Evolutionary conservation across 2,113 vertebrate genomes (phyloP), one percentile per base, ranked within the genome.

Genomic region (Cygnus atratus): DNA sequence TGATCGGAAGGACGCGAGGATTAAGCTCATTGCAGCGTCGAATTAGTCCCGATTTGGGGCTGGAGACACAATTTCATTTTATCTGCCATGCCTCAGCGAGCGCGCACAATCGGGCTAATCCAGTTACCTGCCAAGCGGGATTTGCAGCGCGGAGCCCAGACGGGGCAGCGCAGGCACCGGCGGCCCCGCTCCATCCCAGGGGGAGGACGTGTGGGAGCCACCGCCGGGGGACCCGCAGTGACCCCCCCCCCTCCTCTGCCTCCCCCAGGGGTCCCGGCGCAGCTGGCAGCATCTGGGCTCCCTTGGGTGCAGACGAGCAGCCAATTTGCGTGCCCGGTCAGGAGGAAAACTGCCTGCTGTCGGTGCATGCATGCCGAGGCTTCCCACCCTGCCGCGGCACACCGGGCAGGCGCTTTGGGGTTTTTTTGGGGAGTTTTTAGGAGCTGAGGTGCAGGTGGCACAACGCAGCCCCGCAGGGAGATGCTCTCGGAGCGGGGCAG

Each of bases 21-120:
- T 95, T 94, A 92, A 95, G 59, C 80, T 92, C 92, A 66, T 90
- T 81, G 87, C 79, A 93, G 59, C 10, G 4, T 31, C 33, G 71
- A 88, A 94, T 90, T 95, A 95, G 84, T 70, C 75, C 83, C 9
- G 92, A 75, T 85, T 95, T 92, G 87, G 52, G 83, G 92, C 92
- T 88, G 80, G 26, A 88, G 73, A 96, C 67, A 89, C 73, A 66
- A 74, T 90, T 96, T 95, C 87, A 97, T 91, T 95, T 86, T 59
- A 95, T 66, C 87, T 50, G 94, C 68, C 91, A 59, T 9, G 81
- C 80, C 82, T 66, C 28, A 33, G 65, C 1, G 21, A 81, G 85
- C 18, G 0, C 33, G 68, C 62, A 81, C 86, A 95, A 94, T 61
- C 11, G 15, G 85, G 43, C 74, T 96, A 97, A 97, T 96, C 95